phyloP scores from a whole-genome alignment of 2,797 vertebrate species.

The Avahi laniger region DNA sequence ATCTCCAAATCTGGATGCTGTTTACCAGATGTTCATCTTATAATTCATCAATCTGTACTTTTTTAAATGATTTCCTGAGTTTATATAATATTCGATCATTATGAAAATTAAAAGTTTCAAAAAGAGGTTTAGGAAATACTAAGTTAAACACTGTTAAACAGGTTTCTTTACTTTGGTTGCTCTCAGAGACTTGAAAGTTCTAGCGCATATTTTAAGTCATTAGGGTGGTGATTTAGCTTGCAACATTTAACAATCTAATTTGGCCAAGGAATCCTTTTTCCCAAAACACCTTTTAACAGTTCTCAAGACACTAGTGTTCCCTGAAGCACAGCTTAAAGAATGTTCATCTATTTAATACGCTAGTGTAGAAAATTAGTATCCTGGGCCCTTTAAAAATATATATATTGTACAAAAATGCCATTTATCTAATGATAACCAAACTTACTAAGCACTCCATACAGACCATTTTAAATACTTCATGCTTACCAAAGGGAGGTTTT shows the following conservation, averaged over 20 bases:
- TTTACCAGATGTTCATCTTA: not conserved
- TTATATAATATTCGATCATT: not conserved
- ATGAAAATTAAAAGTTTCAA: not conserved
- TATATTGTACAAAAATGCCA: not conserved
- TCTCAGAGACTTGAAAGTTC: not conserved
- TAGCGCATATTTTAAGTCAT: not conserved
- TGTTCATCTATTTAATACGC: conserved; percentile 2
- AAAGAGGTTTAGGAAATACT: not conserved
- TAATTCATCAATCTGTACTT: not conserved
- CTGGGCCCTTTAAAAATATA: not conserved
- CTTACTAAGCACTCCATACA: not conserved
- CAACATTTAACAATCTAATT: conserved; percentile 68
- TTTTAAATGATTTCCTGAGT: not conserved
- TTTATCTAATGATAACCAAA: conserved; percentile 25
- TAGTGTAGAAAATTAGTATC: not conserved
- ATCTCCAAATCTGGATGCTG: not conserved
- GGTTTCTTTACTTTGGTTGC: not conserved
- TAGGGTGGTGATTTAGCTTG: conserved; percentile 49
- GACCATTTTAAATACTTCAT: not conserved
- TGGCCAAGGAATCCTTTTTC: conserved; percentile 22
- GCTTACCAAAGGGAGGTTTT: not conserved
- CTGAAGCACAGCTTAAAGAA: conserved; percentile 44
- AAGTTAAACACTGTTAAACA: not conserved
- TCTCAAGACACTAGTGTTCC: conserved; percentile 40
- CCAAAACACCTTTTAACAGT: conserved; percentile 46